These are phyloP conservation scores for Saccopteryx bilineata DNA, from an alignment of 2,113 vertebrate species.

Conservation along the genomic window DNA sequence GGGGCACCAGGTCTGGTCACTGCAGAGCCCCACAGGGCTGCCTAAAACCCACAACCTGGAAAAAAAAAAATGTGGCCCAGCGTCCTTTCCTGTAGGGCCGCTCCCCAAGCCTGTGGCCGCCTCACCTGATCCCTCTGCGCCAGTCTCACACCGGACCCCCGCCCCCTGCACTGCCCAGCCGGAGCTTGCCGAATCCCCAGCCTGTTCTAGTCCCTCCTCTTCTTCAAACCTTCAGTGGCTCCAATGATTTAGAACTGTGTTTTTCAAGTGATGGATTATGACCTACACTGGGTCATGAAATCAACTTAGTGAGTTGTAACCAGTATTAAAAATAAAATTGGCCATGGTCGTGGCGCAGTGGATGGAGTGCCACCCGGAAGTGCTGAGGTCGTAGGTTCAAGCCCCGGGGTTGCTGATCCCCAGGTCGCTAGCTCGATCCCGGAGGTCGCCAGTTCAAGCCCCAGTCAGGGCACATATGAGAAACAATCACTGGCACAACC, in stretches of 20 bases:
- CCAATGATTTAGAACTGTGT: not conserved
- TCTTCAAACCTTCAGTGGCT: not conserved
- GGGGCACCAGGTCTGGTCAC: not conserved
- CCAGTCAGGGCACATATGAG: too few relatives aligned
- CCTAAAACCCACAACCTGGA: not conserved
- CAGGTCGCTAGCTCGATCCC: too few relatives aligned
- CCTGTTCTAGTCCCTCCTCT: not conserved
- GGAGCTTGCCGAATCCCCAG: too few relatives aligned
- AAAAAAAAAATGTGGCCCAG: not conserved
- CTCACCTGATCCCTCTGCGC: not conserved
- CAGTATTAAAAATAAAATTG: not conserved
- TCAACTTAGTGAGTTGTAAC: not conserved
- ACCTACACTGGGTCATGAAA: not conserved
- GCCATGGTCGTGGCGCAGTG: too few relatives aligned
- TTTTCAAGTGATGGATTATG: not conserved
- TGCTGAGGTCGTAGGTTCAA: too few relatives aligned
- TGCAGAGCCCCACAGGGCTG: not conserved
- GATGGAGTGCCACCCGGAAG: too few relatives aligned
- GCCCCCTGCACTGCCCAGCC: too few relatives aligned
- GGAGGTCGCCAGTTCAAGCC: too few relatives aligned
- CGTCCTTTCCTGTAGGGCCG: not conserved
- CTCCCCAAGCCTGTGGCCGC: not conserved
- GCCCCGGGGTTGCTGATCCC: too few relatives aligned
- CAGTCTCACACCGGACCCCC: not conserved
- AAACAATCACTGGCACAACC: too few relatives aligned